These are phyloP conservation scores for Drosophila affinis DNA, from an alignment of 2,888 invertebrate genomes.

Conservation along the genomic window DNA sequence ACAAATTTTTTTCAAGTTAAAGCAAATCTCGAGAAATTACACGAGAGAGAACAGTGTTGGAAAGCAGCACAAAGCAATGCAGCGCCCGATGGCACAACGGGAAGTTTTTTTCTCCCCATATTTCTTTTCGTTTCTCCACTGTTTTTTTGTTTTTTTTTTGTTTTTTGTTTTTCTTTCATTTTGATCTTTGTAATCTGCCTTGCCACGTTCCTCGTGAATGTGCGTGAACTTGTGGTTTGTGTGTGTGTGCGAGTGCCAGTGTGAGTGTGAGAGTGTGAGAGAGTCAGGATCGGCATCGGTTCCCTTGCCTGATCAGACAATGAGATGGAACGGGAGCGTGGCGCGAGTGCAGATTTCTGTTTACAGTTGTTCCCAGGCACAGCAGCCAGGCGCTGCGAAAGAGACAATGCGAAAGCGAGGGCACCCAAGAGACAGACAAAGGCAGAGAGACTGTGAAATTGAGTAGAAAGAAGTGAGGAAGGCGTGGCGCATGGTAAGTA, in stretches of 20 bases:
- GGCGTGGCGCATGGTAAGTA: constrained; percentile 81
- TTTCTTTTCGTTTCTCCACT: constrained; percentile 16
- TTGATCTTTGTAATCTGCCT: constrained; percentile 36
- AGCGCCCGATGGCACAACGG: constrained; percentile 40
- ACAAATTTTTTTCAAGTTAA: constrained; percentile 69
- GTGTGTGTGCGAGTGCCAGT: constrained; percentile 8
- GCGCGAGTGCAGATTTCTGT: constrained; percentile 42
- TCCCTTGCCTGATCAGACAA: constrained; percentile 3
- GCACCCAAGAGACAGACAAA: constrained; percentile 36
- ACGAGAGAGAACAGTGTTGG: constrained; percentile 36
- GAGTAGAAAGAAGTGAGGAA: constrained; percentile 41
- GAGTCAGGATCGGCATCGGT: background rate
- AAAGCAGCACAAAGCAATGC: constrained; percentile 9
- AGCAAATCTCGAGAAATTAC: constrained; percentile 27
- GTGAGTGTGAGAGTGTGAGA: background rate
- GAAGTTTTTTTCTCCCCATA: constrained; percentile 42
- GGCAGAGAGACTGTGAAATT: constrained; percentile 45
- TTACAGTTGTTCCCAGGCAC: constrained; percentile 43
- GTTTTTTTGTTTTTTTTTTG: constrained; percentile 9
- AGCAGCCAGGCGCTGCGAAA: constrained; percentile 31
- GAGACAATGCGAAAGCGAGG: constrained; percentile 45
- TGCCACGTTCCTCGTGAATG: constrained; percentile 8
- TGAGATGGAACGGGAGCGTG: constrained; percentile 33
- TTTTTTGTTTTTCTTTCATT: constrained; percentile 28
- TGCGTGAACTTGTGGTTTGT: constrained; percentile 11